Percentiles rank a stretch among this genome's conserved stretches.
Conservation (phyloP, 2,113 vertebrate species). For the Toxotes chatareus region DNA sequence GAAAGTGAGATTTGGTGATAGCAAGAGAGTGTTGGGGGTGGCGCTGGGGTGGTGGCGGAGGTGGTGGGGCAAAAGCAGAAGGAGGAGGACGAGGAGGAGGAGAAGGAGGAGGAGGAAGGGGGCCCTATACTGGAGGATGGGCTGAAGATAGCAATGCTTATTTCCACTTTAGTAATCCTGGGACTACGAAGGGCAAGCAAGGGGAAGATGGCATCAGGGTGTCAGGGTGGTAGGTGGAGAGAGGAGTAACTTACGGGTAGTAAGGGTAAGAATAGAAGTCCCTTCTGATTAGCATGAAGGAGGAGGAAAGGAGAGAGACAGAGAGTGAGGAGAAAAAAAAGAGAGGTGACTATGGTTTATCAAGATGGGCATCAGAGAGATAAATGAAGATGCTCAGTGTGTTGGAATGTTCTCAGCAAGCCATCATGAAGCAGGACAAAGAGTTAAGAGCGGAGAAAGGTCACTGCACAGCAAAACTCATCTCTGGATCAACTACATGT, state of each 20-base stretch:
- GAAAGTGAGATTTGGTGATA: slow-evolving; percentile 62
- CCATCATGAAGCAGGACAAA: slow-evolving; percentile 33
- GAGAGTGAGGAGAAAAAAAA: slow-evolving; percentile 71
- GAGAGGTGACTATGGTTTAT: slow-evolving; percentile 68
- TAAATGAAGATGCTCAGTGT: slow-evolving; percentile 70
- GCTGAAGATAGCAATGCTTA: slow-evolving; percentile 54
- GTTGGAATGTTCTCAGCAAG: slow-evolving; percentile 54
- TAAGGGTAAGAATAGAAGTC: slow-evolving; percentile 97
- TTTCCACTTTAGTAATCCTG: slow-evolving; percentile 60
- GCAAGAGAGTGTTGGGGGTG: slow-evolving; percentile 19
- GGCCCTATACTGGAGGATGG: slow-evolving; percentile 32
- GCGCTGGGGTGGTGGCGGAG: slow-evolving; percentile 13
- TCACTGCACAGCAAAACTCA: not conserved
- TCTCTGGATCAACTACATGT: not conserved
- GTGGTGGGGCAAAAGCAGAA: slow-evolving; percentile 1
- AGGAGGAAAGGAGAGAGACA: slow-evolving; percentile 80
- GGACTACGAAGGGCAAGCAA: slow-evolving; percentile 58
- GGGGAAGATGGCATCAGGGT: slow-evolving; percentile 43
- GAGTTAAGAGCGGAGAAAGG: not conserved
- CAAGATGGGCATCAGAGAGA: slow-evolving; percentile 64
- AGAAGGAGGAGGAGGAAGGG: not conserved
- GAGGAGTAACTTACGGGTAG: slow-evolving; percentile 93
- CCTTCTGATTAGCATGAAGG: slow-evolving; percentile 91
- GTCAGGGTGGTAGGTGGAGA: slow-evolving; percentile 46
- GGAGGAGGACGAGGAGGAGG: not conserved